A percentile compares a stretch with the other conserved stretches of the same genome.
Evolutionary conservation across 1,140 invertebrate genomes (phyloP).

Genomic region (Hydropsyche tenuis): DNA sequence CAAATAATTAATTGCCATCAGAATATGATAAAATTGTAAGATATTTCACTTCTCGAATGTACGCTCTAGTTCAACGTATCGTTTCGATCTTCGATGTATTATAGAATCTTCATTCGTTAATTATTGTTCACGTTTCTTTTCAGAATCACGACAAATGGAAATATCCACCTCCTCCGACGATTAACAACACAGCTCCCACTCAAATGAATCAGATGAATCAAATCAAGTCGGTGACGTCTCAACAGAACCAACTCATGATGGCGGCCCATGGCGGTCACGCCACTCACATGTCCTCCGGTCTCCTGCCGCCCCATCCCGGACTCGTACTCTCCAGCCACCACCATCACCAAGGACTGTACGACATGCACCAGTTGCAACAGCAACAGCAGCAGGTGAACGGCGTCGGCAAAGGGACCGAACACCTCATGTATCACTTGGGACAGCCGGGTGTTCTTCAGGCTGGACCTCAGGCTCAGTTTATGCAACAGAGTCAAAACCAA

Average conservation of each 20-base stretch:
- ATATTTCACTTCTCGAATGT: too few relatives aligned
- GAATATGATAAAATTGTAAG: too few relatives aligned
- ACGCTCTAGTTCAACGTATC: too few relatives aligned
- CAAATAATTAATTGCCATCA: too few relatives aligned
- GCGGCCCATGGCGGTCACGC: slow-evolving; percentile 11
- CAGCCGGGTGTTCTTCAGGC: slow-evolving; percentile 70
- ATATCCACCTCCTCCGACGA: slow-evolving; percentile 61
- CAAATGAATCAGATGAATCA: slow-evolving; percentile 55
- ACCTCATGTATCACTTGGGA: slow-evolving; percentile 71
- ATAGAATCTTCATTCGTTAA: too few relatives aligned
- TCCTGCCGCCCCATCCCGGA: slow-evolving; percentile 34
- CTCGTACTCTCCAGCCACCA: slow-evolving; percentile 44
- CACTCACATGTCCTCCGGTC: slow-evolving; percentile 28
- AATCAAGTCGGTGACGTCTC: slow-evolving; percentile 62
- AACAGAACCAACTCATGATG: slow-evolving; percentile 58
- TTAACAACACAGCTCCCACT: slow-evolving; percentile 56
- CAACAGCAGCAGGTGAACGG: slow-evolving; percentile 64
- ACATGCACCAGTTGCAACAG: slow-evolving; percentile 56
- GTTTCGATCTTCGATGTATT: too few relatives aligned
- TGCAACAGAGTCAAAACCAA: slow-evolving; percentile 68
- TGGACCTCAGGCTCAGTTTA: slow-evolving; percentile 69
- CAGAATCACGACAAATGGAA: slow-evolving; percentile 79
- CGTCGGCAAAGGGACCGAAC: slow-evolving; percentile 67
- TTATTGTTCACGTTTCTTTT: slow-evolving; percentile 52
- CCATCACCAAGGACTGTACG: slow-evolving; percentile 58